Base-by-base conservation (phyloP, 1,140 invertebrate genomes). In the Nasonia vitripennis region DNA sequence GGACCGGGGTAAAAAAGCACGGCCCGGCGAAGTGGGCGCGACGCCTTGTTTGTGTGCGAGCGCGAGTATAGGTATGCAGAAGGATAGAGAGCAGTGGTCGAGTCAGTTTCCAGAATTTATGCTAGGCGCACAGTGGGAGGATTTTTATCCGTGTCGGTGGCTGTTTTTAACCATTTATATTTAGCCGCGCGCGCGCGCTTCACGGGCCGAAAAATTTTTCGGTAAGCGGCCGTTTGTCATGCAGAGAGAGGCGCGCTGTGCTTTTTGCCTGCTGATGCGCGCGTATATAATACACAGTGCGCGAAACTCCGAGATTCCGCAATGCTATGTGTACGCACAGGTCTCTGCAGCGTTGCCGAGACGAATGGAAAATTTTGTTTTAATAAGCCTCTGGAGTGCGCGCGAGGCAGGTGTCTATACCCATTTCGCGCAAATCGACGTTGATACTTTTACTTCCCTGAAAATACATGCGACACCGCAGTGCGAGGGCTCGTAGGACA, bases 71-170 rank as follows among this genome's bases (percentile, higher is more conserved):
- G 23, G 68, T 31, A 14, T 45, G 4, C n/a, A 48, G 45, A 68
- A 67, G 41, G 68, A 27, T n/a, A 62, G 27, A n/a, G 71, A 82
- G 85, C 78, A 55, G 81, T 83, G 85, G 75, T n/a, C 68, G 75
- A 86, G 85, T 86, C 85, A 86, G 85, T 86, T 83, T 74, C 17
- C 77, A 67, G 68, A 70, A 86, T 86, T 86, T 86, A 86, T 86
- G 70, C 55, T 77, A 67, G 51, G 70, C 41, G 41, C 37, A 71
- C 77, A 70, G 80, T 34, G 62, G 73, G 48, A 31, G 80, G 85
- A 86, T 82, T 86, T 86, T 83, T 78, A 83, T 83, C 81, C 85
- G 68, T 86, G 85, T 86, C 79, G 79, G 34, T 81, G 55, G 79
- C 79, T 81, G 71, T 86, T 81, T 86, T 86, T 86, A 78, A 27